Evolutionary conservation across 1,140 invertebrate species (phyloP).

Genomic region (Euura lappo): DNA sequence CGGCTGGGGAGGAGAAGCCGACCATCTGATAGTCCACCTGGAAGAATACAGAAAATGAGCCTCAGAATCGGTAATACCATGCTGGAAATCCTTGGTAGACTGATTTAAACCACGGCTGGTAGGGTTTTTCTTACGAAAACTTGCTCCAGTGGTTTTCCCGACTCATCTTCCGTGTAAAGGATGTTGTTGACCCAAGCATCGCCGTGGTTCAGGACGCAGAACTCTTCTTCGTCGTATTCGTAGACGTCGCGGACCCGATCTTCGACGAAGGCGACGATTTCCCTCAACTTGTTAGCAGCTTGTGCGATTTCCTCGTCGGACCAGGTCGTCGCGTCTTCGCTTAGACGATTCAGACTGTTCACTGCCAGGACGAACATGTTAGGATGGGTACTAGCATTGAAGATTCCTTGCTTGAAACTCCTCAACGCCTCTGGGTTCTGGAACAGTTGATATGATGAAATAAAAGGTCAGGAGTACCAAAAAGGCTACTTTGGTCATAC

Average conservation of each 20-base stretch:
- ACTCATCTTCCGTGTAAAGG: conserved; percentile 35
- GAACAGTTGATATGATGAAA: conserved; percentile 10
- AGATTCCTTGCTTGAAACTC: conserved; percentile 39
- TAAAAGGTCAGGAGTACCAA: too few relatives aligned
- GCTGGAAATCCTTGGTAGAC: background rate
- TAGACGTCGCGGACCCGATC: conserved; percentile 38
- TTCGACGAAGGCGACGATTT: conserved; percentile 36
- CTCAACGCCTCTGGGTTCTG: conserved; percentile 46
- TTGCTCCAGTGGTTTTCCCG: conserved; percentile 23
- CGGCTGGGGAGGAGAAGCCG: conserved; percentile 52
- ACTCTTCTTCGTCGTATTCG: conserved; percentile 39
- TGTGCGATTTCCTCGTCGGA: conserved; percentile 11
- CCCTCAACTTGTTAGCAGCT: conserved; percentile 44
- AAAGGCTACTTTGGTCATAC: too few relatives aligned
- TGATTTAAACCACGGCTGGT: background rate
- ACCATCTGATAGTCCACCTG: conserved; percentile 58
- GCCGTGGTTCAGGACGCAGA: conserved; percentile 47
- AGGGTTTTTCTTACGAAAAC: background rate
- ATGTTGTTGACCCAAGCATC: conserved; percentile 50
- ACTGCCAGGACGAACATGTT: conserved; percentile 25
- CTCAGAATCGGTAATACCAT: background rate
- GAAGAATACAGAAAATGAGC: conserved; percentile 14
- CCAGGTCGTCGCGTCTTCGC: conserved; percentile 24
- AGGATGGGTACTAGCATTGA: conserved; percentile 32
- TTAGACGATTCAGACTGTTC: conserved; percentile 24